A percentile compares a stretch with the other conserved stretches of the same genome.
phyloP scores from a whole-genome alignment of 2,888 invertebrate species.

The Eristalinus sepulchralis region DNA sequence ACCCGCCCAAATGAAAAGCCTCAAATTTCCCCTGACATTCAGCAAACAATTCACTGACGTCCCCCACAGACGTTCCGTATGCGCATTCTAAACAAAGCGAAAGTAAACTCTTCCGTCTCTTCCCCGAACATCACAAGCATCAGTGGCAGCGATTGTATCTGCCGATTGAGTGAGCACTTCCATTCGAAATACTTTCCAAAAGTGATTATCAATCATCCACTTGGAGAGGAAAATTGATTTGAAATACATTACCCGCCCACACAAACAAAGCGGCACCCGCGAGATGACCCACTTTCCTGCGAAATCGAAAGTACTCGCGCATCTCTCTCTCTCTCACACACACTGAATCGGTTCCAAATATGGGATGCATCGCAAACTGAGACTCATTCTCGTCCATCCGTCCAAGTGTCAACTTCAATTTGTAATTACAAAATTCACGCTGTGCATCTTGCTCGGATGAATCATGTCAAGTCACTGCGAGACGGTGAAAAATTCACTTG shows the following conservation, averaged over 20 bases:
- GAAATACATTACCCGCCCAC: constrained; percentile 10
- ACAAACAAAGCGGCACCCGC: neutral
- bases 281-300: neutral
- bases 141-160: neutral
- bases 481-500: neutral
- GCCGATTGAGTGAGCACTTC: neutral
- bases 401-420: constrained; percentile 12
- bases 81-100: neutral
- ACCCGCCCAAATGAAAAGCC: too few relatives aligned
- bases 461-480: neutral
- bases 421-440: constrained; percentile 17
- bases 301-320: constrained; percentile 8
- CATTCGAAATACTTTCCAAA: constrained; percentile 22
- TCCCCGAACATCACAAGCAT: neutral
- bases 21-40: neutral
- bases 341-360: neutral
- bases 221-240: constrained; percentile 22
- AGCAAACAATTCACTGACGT: neutral
- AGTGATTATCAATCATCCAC: constrained; percentile 33
- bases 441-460: neutral
- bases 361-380: neutral
- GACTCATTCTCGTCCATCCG: neutral
- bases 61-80: neutral
- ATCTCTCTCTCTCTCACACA: too few relatives aligned
- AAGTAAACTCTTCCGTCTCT: neutral